A percentile compares a stretch with the other conserved stretches of the same genome.
Evolutionary conservation across 2,797 vertebrate genomes (phyloP).

Genomic region (Pampus argenteus): DNA sequence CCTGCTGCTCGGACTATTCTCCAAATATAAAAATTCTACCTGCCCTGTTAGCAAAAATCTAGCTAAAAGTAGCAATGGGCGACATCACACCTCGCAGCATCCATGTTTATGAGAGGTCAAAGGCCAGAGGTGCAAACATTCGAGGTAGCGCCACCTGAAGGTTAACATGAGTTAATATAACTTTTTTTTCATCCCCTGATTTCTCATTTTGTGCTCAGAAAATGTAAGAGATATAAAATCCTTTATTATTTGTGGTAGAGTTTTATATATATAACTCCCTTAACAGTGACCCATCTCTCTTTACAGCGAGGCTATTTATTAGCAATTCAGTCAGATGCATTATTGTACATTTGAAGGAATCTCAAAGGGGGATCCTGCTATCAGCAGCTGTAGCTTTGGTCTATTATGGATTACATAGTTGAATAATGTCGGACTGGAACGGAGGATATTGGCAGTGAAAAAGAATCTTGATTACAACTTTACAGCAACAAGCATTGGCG

Average conservation of each 20-base stretch:
- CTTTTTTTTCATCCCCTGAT: background rate
- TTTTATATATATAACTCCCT: conserved; percentile 6
- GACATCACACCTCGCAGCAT: too few species aligned
- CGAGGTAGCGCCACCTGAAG: too few species aligned
- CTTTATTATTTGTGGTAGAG: background rate
- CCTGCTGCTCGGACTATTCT: too few species aligned
- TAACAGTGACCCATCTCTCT: conserved; percentile 12
- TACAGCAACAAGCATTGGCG: conserved; percentile 6
- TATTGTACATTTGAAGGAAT: conserved; percentile 41
- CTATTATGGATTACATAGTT: conserved; percentile 55
- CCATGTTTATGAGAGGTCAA: too few species aligned
- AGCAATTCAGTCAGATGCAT: conserved; percentile 52
- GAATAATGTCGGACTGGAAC: conserved; percentile 40
- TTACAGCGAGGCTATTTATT: conserved; percentile 33
- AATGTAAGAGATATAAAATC: background rate
- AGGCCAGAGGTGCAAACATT: too few species aligned
- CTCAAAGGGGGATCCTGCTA: conserved; percentile 39
- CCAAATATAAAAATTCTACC: too few species aligned
- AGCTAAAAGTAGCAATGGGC: too few species aligned
- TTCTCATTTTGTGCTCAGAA: background rate
- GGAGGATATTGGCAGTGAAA: conserved; percentile 12
- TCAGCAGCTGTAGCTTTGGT: conserved; percentile 49
- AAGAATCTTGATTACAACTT: conserved; percentile 24
- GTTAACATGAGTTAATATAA: background rate
- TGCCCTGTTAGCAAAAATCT: too few species aligned